Conservation (phyloP, 2,888 invertebrate species). For the Linnaemya vulpina region DNA sequence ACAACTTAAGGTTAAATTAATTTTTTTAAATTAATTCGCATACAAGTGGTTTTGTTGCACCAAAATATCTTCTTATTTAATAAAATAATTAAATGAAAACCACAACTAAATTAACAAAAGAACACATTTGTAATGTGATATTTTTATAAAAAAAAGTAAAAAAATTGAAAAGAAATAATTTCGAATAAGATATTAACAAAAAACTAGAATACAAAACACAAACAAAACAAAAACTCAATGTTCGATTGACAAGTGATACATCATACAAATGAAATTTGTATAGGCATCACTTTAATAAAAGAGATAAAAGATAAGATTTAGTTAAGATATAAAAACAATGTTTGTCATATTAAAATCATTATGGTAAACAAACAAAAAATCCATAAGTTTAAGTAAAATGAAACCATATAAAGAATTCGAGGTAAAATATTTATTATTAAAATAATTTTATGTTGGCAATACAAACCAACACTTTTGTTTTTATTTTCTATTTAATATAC, state of each 20-base stretch:
- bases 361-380: constrained; percentile 22
- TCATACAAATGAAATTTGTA: constrained; percentile 67
- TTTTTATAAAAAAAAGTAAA: constrained; percentile 49
- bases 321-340: constrained; percentile 6
- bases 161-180: constrained; percentile 16
- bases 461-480: background rate
- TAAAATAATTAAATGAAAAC: background rate
- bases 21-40: too few relatives aligned
- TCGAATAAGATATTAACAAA: constrained; percentile 11
- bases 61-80: too few relatives aligned
- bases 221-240: constrained; percentile 5
- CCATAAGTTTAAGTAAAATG: background rate
- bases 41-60: too few relatives aligned
- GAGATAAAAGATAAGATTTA: background rate
- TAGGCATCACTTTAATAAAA: constrained; percentile 22
- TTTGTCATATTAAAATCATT: constrained; percentile 50
- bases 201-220: constrained; percentile 5
- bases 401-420: constrained; percentile 11
- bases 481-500: background rate
- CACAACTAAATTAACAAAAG: constrained; percentile 6
- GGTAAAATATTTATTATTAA: constrained; percentile 1
- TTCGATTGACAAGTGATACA: constrained; percentile 33
- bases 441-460: background rate
- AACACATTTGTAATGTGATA: constrained; percentile 66
- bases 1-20: too few relatives aligned